Conservation (phyloP, 1,140 invertebrate genomes). For the Macrobrachium rosenbergii region DNA sequence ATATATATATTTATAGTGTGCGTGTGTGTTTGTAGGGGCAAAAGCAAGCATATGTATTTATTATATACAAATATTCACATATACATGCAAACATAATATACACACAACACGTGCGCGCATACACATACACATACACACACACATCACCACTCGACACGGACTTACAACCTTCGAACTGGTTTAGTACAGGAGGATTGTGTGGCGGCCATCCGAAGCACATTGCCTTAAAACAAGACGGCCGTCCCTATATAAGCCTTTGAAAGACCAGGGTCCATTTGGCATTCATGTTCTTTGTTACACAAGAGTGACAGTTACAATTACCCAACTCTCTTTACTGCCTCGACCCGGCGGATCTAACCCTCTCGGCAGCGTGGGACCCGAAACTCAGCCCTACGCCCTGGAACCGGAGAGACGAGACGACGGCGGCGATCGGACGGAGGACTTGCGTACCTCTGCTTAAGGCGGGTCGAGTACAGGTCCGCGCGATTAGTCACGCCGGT, state of each 20-base stretch:
- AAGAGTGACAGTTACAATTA: conserved; percentile 55
- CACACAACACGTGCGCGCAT: no score
- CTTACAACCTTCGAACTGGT: no score
- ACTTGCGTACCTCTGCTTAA: conserved; percentile 21
- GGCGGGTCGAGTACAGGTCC: conserved; percentile 45
- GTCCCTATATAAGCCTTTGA: conserved; percentile 1
- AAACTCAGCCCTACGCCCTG: neutral
- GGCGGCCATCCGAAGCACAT: neutral
- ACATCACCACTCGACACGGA: no score
- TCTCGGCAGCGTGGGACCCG: neutral
- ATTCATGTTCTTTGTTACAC: conserved; percentile 59
- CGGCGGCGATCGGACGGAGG: neutral
- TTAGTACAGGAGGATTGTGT: no score
- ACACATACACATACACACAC: no score
- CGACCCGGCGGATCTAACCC: neutral
- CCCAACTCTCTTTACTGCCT: conserved; percentile 49
- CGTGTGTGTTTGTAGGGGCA: no score
- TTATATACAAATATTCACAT: no score
- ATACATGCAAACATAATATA: no score
- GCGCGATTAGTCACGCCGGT: conserved; percentile 50
- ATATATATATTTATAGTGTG: no score
- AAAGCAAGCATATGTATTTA: no score
- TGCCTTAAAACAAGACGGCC: conserved; percentile 44
- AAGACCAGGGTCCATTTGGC: conserved; percentile 46
- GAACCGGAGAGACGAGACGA: neutral